These are phyloP conservation scores for Oenanthe melanoleuca DNA, from an alignment of 2,113 vertebrate genomes.

Conservation along the genomic window DNA sequence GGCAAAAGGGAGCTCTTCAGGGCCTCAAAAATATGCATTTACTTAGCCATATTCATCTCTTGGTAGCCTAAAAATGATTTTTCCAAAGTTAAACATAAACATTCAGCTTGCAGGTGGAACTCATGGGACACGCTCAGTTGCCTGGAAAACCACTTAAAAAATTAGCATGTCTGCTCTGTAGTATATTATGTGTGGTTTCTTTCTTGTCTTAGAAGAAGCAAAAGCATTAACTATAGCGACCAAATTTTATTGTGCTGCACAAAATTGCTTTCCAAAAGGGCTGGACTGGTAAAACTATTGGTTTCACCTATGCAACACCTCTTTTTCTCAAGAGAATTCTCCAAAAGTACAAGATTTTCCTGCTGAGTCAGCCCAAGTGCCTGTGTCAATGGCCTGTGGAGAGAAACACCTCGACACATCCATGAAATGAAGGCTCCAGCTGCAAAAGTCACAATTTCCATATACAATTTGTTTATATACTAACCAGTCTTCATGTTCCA, in stretches of 20 bases:
- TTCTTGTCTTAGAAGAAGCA: background rate
- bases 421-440: background rate
- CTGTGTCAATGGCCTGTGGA: background rate
- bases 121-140: background rate
- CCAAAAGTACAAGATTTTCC: background rate
- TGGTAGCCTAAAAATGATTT: background rate
- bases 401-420: background rate
- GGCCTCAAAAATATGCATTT: background rate
- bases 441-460: background rate
- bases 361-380: background rate
- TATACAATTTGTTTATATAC: background rate
- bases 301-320: background rate
- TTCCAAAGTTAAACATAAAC: background rate
- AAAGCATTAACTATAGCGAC: background rate
- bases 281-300: background rate
- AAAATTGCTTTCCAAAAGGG: background rate
- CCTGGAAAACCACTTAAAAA: constrained; percentile 39
- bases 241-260: background rate
- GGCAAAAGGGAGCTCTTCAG: background rate
- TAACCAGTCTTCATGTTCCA: background rate
- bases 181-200: background rate
- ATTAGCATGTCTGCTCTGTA: background rate
- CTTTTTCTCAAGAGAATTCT: background rate
- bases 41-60: background rate
- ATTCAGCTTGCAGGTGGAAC: background rate